These are phyloP conservation scores for Temnopleurus reevesii DNA, from an alignment of 53 echinoderm and acorn worm species.

Conservation along the genomic window DNA sequence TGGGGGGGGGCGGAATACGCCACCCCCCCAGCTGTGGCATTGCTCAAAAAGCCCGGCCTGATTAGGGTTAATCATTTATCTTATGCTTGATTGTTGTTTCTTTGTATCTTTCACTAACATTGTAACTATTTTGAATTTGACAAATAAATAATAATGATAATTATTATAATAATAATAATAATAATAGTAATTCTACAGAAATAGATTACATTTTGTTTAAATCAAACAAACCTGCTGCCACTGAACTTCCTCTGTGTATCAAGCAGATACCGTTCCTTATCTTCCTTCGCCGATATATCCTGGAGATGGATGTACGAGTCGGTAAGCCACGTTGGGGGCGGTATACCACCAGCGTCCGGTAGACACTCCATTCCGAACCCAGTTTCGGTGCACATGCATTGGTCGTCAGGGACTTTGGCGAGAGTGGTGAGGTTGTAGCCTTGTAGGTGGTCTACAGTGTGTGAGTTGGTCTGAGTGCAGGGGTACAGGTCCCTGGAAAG, in stretches of 20 bases:
- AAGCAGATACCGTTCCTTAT: constrained; percentile 69
- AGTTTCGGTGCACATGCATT: not conserved
- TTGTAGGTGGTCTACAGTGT: not conserved
- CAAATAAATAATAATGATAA: too few species aligned
- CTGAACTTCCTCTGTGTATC: constrained; percentile 57
- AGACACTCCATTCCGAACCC: constrained; percentile 55
- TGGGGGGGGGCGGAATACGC: too few species aligned
- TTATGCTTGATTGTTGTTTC: too few species aligned
- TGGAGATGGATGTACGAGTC: constrained; percentile 70
- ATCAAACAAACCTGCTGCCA: constrained; percentile 67
- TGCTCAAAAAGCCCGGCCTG: too few species aligned
- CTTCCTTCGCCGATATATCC: constrained; percentile 72
- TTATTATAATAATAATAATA: too few species aligned
- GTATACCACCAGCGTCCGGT: constrained; percentile 61
- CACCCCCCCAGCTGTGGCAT: too few species aligned
- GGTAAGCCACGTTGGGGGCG: constrained; percentile 69
- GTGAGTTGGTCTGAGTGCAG: constrained; percentile 43
- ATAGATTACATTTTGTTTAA: too few species aligned
- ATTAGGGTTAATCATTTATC: too few species aligned
- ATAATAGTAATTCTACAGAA: too few species aligned
- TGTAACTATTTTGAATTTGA: too few species aligned
- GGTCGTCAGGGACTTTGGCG: not conserved
- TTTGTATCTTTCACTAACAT: too few species aligned
- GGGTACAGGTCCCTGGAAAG: constrained; percentile 61
- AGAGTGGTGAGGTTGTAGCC: not conserved